Conservation (phyloP, 2,113 vertebrate genomes). For the Podarcis muralis region DNA sequence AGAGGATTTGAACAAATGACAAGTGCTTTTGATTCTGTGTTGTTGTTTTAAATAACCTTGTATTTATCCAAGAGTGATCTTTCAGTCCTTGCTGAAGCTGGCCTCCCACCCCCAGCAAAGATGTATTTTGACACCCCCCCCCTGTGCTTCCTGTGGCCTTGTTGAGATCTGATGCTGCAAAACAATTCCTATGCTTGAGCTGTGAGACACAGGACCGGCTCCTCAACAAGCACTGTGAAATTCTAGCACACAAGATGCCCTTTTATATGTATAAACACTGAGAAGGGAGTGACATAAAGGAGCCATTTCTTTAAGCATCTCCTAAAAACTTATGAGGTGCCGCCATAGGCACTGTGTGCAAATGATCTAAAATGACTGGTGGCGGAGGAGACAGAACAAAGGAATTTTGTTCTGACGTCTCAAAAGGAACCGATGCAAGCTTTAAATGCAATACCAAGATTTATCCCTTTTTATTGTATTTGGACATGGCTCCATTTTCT, state of each 20-base stretch:
- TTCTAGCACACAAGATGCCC: neutral
- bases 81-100: neutral
- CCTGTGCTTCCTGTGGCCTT: neutral
- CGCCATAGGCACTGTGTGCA: neutral
- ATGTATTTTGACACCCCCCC: neutral
- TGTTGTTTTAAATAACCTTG: neutral
- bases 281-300: neutral
- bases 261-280: neutral
- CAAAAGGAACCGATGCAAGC: constrained; percentile 21
- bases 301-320: neutral
- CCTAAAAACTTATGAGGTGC: neutral
- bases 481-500: constrained; percentile 45
- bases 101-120: neutral
- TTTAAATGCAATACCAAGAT: constrained; percentile 39
- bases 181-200: neutral
- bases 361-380: neutral
- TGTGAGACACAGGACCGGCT: neutral
- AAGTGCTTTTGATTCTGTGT: neutral
- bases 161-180: neutral
- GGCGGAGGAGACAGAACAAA: constrained; percentile 30
- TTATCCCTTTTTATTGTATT: constrained; percentile 37
- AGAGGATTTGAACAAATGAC: neutral
- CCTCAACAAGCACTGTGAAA: neutral
- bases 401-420: constrained; percentile 39
- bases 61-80: neutral